Base-by-base conservation (phyloP, 2,113 vertebrate species). In the Gambusia holbrooki region DNA sequence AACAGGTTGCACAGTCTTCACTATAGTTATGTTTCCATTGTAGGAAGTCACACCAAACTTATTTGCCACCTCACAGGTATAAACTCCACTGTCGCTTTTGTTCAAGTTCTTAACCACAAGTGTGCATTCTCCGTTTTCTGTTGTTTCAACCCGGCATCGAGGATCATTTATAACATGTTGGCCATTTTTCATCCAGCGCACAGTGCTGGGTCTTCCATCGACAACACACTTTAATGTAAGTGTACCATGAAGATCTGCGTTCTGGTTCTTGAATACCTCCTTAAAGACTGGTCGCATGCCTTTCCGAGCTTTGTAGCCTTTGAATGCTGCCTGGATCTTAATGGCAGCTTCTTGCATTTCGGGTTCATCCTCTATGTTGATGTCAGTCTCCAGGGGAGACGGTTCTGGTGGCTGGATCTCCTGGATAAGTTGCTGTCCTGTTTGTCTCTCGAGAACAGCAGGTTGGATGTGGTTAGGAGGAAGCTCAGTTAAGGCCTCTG, bases 281-380 rank as follows among this genome's bases (percentile, higher is more conserved):
- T 89, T 93, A 62, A 98, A 97, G 12, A 93, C 76, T 0, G 96
- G 98, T 13, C 94, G 95, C 89, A 98, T 96, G 75, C 96, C 96
- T 84, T 95, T 98, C 25, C 96, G 93, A 7, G 95, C 92, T 91
- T 96, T 97, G 77, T 96, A 98, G 48, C 97, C 96, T 85, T 98
- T 98, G 83, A 99, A 99, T 6, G 96, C 97, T 0, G 97, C 97
- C 88, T 99, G 98, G 80, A 99, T 98, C 90, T 97, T 98, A 74
- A 97, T 90, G 0, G 96, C 97, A 0, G 97, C 96, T 33, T 95
- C 94, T 71, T 92, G 92, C 77, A 96, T 90, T 90, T 97, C 91
- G 29, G 95, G 92, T 69, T 97, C 95, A 45, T 92, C 90, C 12
- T 91, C 85, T 42, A 71, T 7, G 35, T 45, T 76, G 19, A 88